Evolutionary conservation across 2,888 invertebrate species (phyloP).

Genomic region (Salpingus planirostris): DNA sequence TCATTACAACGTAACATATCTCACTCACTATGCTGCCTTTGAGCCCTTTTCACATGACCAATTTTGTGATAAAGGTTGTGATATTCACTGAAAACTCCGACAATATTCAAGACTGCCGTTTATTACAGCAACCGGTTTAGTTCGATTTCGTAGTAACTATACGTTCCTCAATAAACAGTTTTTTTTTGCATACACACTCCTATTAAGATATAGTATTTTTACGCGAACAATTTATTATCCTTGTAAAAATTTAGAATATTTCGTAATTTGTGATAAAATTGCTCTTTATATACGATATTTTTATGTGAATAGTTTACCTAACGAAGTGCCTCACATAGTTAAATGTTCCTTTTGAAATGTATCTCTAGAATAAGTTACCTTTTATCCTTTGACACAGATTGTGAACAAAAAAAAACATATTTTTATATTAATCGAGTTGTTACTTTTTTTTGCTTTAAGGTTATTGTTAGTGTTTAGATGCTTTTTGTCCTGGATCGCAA

Average conservation of each 20-base stretch:
- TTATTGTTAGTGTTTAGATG: slow-evolving; percentile 13
- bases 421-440: slow-evolving; percentile 14
- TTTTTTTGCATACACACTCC: no score
- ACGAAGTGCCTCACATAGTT: slow-evolving; percentile 28
- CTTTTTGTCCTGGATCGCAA: no score
- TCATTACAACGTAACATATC: no score
- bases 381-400: slow-evolving; percentile 16
- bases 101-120: slow-evolving; percentile 15
- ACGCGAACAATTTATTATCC: no score
- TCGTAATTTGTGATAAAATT: slow-evolving; percentile 18
- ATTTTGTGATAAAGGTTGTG: slow-evolving; percentile 8
- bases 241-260: no score
- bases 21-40: slow-evolving; percentile 13
- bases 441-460: slow-evolving; percentile 11
- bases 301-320: slow-evolving; percentile 27
- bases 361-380: slow-evolving; percentile 23
- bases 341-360: slow-evolving; percentile 26
- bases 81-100: slow-evolving; percentile 14
- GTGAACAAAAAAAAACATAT: no score
- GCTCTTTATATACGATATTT: slow-evolving; percentile 23
- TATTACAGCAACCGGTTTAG: slow-evolving; percentile 10
- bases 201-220: no score
- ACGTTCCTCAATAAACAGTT: no score
- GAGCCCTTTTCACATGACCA: slow-evolving; percentile 3
- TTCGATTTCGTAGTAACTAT: slow-evolving; percentile 3